These are phyloP conservation scores for Hyposoter didymator DNA, from an alignment of 2,888 invertebrate genomes.

Conservation along the genomic window DNA sequence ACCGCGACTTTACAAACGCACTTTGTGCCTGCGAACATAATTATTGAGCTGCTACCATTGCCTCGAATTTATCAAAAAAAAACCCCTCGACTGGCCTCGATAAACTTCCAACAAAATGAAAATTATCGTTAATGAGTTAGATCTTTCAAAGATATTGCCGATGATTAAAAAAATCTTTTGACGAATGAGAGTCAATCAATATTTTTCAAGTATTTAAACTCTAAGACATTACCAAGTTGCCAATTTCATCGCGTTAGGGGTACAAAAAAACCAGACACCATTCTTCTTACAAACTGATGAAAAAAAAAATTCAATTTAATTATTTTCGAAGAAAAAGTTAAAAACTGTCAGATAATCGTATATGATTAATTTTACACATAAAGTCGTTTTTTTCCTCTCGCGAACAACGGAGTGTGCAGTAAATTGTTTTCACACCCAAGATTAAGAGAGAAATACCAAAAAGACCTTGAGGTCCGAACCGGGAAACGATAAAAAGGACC, in stretches of 20 bases:
- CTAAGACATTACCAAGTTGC: neutral
- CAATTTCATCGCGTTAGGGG: neutral
- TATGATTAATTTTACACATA: too few species aligned
- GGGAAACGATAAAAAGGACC: conserved; percentile 12
- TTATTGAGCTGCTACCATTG: conserved; percentile 32
- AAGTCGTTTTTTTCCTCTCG: conserved; percentile 1
- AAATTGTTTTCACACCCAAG: conserved; percentile 62
- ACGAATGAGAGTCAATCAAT: neutral
- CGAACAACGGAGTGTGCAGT: conserved; percentile 39
- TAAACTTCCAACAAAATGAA: neutral
- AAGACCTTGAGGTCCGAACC: conserved; percentile 66
- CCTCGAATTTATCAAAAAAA: conserved; percentile 38
- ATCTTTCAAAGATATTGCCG: neutral
- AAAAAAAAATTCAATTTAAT: neutral
- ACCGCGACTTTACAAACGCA: conserved; percentile 53
- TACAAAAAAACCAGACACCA: neutral
- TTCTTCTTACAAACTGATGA: neutral
- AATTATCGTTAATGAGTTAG: neutral
- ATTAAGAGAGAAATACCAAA: conserved; percentile 42
- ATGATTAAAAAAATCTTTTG: neutral
- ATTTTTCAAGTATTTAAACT: neutral
- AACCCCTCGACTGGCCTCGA: conserved; percentile 18
- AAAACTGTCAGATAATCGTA: neutral
- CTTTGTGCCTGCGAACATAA: conserved; percentile 44
- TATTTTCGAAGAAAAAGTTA: neutral